A percentile compares a stretch with the other conserved stretches of the same genome.
These are phyloP conservation scores for Lepisosteus osseus DNA, from an alignment of 2,113 vertebrate species.

Conservation along the genomic window DNA sequence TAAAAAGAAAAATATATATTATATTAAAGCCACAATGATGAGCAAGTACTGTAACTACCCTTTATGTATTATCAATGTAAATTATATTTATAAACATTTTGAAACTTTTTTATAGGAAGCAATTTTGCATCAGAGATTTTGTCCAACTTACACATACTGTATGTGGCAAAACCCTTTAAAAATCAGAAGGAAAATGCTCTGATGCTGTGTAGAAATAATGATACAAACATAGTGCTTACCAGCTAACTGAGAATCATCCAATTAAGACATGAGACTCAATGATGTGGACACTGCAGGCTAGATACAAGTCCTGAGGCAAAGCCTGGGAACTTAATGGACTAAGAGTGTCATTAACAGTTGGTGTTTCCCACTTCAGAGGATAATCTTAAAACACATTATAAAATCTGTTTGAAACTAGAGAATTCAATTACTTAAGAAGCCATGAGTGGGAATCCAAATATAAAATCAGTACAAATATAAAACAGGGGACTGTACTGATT, in stretches of 20 bases:
- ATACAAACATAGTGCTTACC: background rate
- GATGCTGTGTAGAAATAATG: background rate
- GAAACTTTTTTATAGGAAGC: too few species aligned
- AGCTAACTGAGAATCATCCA: slow-evolving; percentile 7
- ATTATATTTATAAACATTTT: too few species aligned
- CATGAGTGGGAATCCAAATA: background rate
- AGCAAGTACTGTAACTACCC: too few species aligned
- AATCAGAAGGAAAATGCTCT: background rate
- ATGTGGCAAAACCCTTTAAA: background rate
- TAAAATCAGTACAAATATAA: background rate
- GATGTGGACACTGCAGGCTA: slow-evolving; percentile 12
- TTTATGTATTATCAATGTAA: too few species aligned
- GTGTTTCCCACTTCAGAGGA: slow-evolving; percentile 5
- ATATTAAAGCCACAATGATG: too few species aligned
- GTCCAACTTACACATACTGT: background rate
- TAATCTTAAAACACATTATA: background rate
- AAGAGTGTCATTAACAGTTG: slow-evolving; percentile 20
- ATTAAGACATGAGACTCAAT: slow-evolving; percentile 10
- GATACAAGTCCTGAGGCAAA: slow-evolving; percentile 9
- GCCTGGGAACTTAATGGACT: slow-evolving; percentile 14
- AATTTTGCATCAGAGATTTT: too few species aligned
- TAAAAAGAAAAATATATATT: too few species aligned
- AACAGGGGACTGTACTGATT: background rate
- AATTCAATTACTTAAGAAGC: too few species aligned
- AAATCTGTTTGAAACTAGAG: slow-evolving; percentile 8